phyloP scores from a whole-genome alignment of 2,113 vertebrate genomes.

The Melanotaenia duboulayi region DNA sequence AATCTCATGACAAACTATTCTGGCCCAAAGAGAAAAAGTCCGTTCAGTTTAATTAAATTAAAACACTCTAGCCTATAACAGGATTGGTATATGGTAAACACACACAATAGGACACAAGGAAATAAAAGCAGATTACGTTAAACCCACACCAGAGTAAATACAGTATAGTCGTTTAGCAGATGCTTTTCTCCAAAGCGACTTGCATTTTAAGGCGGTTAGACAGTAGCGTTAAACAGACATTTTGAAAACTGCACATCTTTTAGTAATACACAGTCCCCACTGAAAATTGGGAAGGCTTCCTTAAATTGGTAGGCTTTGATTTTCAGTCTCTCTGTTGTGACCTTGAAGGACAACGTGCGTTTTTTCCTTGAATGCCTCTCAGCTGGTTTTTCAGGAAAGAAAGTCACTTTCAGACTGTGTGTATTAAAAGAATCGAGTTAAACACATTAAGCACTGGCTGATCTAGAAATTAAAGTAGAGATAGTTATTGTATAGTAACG shows the following conservation, averaged over 20 bases:
- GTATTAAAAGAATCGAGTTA: not conserved
- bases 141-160: not conserved
- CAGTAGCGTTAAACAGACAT: too few relatives aligned
- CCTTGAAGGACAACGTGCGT: conserved; percentile 3
- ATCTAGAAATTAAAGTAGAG: not conserved
- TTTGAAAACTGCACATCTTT: too few relatives aligned
- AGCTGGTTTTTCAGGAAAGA: not conserved
- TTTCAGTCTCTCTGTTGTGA: conserved; percentile 36
- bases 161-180: too few relatives aligned
- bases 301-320: conserved; percentile 1
- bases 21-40: conserved; percentile 76
- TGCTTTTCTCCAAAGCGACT: too few relatives aligned
- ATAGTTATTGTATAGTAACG: too few relatives aligned
- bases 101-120: conserved; percentile 3
- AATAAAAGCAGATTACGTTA: conserved; percentile 11
- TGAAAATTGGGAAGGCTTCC: not conserved
- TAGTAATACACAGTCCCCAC: not conserved
- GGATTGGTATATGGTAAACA: conserved; percentile 10
- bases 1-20: conserved; percentile 98
- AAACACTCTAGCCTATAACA: conserved; percentile 18
- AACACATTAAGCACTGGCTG: not conserved
- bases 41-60: conserved; percentile 36
- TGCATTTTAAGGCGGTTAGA: too few relatives aligned
- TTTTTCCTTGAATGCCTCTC: not conserved
- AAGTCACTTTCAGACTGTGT: not conserved